Evolutionary conservation across 2,888 invertebrate species (phyloP).

Genomic region (Drosophila neonasuta): DNA sequence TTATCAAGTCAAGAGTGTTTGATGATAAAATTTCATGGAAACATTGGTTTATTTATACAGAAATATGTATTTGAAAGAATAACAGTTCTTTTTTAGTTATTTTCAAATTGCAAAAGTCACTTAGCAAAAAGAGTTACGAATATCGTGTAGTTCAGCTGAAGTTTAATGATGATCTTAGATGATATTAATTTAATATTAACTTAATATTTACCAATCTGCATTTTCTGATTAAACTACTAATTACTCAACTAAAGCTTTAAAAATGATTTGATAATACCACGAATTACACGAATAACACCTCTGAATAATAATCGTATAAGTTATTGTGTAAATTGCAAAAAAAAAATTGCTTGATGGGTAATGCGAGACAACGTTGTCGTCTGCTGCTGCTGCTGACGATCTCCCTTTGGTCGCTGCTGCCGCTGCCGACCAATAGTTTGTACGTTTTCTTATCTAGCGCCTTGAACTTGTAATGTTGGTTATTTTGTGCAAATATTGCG

Average conservation of each 20-base stretch:
- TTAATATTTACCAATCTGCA: too few relatives aligned
- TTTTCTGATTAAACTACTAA: too few relatives aligned
- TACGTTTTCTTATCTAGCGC: conserved; percentile 79
- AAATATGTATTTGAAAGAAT: too few relatives aligned
- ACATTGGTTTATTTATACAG: too few relatives aligned
- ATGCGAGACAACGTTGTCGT: conserved; percentile 17
- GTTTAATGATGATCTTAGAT: too few relatives aligned
- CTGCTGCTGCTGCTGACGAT: conserved; percentile 1
- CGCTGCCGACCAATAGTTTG: conserved; percentile 46
- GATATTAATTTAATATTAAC: too few relatives aligned
- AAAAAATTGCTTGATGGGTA: conserved; percentile 42
- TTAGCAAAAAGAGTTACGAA: too few relatives aligned
- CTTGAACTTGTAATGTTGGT: conserved; percentile 81
- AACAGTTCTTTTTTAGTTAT: too few relatives aligned
- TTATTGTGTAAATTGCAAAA: background rate
- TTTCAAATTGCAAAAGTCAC: too few relatives aligned
- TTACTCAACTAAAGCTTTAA: background rate
- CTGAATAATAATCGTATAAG: background rate
- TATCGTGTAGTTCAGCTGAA: too few relatives aligned
- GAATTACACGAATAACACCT: background rate
- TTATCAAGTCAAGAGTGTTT: too few relatives aligned
- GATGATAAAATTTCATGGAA: too few relatives aligned
- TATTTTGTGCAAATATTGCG: conserved; percentile 82
- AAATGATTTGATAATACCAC: background rate
- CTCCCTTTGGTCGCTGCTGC: conserved; percentile 10